Conservation (phyloP, 1,140 invertebrate species). For the Heliconius hewitsoni region DNA sequence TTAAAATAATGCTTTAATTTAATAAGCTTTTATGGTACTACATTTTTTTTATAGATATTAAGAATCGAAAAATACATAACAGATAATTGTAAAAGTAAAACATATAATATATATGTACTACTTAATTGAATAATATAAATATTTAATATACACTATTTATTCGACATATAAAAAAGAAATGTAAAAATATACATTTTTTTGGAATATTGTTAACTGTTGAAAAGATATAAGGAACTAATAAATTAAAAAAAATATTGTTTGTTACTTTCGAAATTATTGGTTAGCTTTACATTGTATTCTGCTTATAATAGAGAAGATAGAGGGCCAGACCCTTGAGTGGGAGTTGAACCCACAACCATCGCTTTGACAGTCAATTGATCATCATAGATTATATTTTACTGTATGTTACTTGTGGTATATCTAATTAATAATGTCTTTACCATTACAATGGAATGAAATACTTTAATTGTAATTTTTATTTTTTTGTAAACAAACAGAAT, state of each 20-base stretch:
- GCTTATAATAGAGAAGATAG: not conserved
- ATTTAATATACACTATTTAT: not conserved
- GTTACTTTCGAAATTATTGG: not conserved
- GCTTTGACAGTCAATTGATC: too few species aligned
- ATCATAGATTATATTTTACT: too few species aligned
- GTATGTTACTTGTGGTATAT: too few species aligned
- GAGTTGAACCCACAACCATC: too few species aligned
- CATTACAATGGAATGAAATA: not conserved
- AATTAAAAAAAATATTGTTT: not conserved
- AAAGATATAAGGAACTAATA: too few species aligned
- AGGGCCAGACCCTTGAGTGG: too few species aligned
- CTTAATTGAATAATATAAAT: not conserved
- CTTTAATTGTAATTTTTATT: not conserved
- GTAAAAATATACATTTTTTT: not conserved
- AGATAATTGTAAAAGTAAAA: too few species aligned
- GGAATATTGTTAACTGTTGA: not conserved
- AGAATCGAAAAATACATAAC: not conserved
- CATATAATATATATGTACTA: not conserved
- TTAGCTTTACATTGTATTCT: not conserved
- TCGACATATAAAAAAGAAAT: not conserved
- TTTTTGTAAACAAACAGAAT: not conserved
- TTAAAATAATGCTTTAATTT: not conserved
- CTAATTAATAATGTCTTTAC: too few species aligned
- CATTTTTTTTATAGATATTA: not conserved
- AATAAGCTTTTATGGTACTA: conserved; percentile 1